Evolutionary conservation across 2,797 vertebrate genomes (phyloP).

Genomic region (Rhinatrema bivittatum): DNA sequence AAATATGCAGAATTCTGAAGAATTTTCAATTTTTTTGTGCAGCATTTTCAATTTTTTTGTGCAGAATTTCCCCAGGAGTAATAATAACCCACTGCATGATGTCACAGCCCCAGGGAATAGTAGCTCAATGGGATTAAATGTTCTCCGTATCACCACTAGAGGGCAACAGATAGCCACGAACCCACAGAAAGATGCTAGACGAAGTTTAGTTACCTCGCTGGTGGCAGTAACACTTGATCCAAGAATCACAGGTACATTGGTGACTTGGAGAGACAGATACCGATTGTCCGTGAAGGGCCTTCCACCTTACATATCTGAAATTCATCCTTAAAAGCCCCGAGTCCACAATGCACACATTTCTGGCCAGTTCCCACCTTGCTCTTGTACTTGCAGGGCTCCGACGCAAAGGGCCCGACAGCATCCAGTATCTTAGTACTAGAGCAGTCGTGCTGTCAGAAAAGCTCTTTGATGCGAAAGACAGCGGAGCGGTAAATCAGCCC

Average conservation of each 20-base stretch:
- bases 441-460: slow-evolving; percentile 72
- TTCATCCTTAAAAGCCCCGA: slow-evolving; percentile 72
- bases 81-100: too few species aligned
- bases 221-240: slow-evolving; percentile 72
- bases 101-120: too few species aligned
- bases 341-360: slow-evolving; percentile 71
- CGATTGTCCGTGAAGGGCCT: slow-evolving; percentile 73
- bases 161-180: not conserved
- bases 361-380: slow-evolving; percentile 49
- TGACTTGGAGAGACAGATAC: slow-evolving; percentile 75
- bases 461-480: slow-evolving; percentile 69
- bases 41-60: too few species aligned
- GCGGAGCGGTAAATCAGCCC: slow-evolving; percentile 72
- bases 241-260: slow-evolving; percentile 68
- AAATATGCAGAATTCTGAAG: too few species aligned
- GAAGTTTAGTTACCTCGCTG: slow-evolving; percentile 71
- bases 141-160: not conserved
- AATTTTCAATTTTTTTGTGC: too few species aligned
- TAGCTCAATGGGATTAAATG: too few species aligned
- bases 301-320: slow-evolving; percentile 78
- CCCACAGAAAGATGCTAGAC: too few species aligned
- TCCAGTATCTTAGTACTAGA: too few species aligned
- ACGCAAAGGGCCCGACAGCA: slow-evolving; percentile 45
- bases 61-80: too few species aligned
- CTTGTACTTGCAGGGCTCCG: slow-evolving; percentile 66